A percentile compares a stretch with the other conserved stretches of the same genome.
Evolutionary conservation across 1,140 invertebrate species (phyloP).

Genomic region (Euwallacea fornicatus): DNA sequence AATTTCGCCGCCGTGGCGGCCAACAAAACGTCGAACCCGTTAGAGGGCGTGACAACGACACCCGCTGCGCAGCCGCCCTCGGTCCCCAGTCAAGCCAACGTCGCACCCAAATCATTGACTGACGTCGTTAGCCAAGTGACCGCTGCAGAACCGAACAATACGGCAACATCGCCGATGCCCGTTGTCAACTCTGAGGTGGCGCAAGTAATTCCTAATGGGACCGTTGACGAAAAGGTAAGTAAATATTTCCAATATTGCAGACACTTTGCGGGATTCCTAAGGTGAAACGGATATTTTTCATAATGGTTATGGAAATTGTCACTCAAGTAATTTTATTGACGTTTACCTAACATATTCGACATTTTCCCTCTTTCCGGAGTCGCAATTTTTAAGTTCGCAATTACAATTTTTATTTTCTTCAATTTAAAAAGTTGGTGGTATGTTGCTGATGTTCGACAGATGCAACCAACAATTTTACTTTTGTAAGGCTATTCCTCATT

Average conservation of each 20-base stretch:
- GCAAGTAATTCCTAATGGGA: slow-evolving; percentile 9
- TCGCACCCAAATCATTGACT: background rate
- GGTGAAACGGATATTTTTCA: too few species aligned
- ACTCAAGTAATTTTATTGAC: too few species aligned
- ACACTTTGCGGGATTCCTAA: too few species aligned
- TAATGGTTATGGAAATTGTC: too few species aligned
- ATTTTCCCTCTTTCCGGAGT: too few species aligned
- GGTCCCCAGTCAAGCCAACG: background rate
- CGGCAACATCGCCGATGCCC: background rate
- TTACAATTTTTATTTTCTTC: too few species aligned
- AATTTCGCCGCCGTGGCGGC: slow-evolving; percentile 68
- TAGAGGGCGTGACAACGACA: slow-evolving; percentile 21
- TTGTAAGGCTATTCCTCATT: too few species aligned
- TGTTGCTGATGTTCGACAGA: too few species aligned
- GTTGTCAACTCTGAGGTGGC: background rate
- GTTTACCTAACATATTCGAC: too few species aligned
- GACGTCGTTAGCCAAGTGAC: background rate
- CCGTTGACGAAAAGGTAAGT: slow-evolving; percentile 10
- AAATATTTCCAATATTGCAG: background rate
- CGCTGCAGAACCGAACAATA: slow-evolving; percentile 1
- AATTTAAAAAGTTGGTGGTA: too few species aligned
- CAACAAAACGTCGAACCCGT: slow-evolving; percentile 51
- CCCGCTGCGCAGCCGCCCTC: background rate
- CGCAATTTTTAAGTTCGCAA: too few species aligned
- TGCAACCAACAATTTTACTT: too few species aligned